Percentiles rank a stretch among this genome's conserved stretches.
Evolutionary conservation across 1,140 invertebrate genomes (phyloP).

Genomic region (Lasioglossum albipes): DNA sequence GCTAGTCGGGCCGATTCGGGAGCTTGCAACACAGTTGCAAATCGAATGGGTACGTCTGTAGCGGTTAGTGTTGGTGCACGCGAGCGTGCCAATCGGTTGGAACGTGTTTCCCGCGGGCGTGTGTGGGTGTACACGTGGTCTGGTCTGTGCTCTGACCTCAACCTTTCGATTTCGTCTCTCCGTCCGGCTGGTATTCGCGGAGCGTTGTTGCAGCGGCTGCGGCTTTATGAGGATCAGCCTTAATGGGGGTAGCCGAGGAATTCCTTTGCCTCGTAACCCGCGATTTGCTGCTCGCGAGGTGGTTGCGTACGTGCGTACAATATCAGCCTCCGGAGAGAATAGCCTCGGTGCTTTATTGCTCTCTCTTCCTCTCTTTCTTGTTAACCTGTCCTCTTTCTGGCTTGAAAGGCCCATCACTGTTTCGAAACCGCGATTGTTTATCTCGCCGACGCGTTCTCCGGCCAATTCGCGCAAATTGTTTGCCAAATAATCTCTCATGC

Average conservation of each 20-base stretch:
- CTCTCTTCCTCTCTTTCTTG: neutral
- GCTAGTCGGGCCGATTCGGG: too few species aligned
- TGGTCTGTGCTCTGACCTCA: conserved; percentile 54
- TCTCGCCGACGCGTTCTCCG: neutral
- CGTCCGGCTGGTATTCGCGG: conserved; percentile 37
- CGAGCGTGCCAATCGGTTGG: conserved; percentile 5
- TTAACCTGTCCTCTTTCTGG: neutral
- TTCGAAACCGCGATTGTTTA: neutral
- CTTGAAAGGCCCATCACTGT: too few species aligned
- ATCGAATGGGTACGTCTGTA: neutral
- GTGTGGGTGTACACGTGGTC: conserved; percentile 54
- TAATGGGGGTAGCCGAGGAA: conserved; percentile 60
- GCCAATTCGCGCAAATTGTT: too few species aligned
- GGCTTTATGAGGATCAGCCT: conserved; percentile 19
- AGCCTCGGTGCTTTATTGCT: conserved; percentile 5
- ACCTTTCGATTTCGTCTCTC: conserved; percentile 61
- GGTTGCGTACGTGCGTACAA: conserved; percentile 48
- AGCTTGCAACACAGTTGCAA: neutral
- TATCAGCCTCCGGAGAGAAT: conserved; percentile 13
- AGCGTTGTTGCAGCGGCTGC: conserved; percentile 19
- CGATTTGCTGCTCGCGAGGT: conserved; percentile 53
- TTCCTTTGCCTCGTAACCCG: conserved; percentile 58
- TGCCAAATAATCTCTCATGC: too few species aligned
- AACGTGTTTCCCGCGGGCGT: conserved; percentile 19
- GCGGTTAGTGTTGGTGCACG: neutral